These are phyloP conservation scores for Azorinus chamasolen DNA, from an alignment of 2,888 invertebrate genomes.

Conservation along the genomic window DNA sequence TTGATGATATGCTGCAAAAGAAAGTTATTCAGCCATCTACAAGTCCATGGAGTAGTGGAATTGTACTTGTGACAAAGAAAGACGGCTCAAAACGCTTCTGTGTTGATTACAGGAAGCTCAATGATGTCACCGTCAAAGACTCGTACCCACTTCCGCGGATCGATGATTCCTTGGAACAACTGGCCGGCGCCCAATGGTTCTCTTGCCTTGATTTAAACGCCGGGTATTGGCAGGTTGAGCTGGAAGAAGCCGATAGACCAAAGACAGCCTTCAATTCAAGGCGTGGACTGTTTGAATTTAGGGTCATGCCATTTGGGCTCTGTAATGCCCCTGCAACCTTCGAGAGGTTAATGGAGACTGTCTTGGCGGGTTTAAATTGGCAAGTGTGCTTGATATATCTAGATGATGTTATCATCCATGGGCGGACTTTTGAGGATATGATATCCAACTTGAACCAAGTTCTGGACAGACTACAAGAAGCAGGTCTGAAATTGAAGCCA, in stretches of 20 bases:
- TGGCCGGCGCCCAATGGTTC: no score
- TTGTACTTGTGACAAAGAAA: constrained; percentile 53
- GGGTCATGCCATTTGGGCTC: no score
- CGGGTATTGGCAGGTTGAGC: no score
- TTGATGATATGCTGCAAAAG: no score
- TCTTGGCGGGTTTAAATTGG: constrained; percentile 52
- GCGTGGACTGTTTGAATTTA: no score
- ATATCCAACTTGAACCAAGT: constrained; percentile 23
- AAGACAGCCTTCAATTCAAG: constrained; percentile 68
- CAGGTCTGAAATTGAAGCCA: no score
- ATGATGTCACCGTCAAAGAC: constrained; percentile 30
- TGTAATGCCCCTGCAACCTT: no score
- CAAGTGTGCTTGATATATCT: constrained; percentile 41
- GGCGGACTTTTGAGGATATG: constrained; percentile 33
- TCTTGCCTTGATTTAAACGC: no score
- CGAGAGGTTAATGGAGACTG: no score
- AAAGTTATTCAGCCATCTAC: no score
- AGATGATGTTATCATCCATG: constrained; percentile 38
- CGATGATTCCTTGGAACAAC: no score
- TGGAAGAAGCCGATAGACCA: constrained; percentile 33
- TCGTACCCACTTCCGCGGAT: constrained; percentile 40
- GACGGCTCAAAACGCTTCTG: constrained; percentile 41
- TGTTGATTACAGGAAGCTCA: no score
- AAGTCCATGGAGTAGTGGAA: constrained; percentile 41
- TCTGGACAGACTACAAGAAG: constrained; percentile 16